Evolutionary conservation across 2,888 invertebrate genomes (phyloP).

Genomic region (Baccha elongata): DNA sequence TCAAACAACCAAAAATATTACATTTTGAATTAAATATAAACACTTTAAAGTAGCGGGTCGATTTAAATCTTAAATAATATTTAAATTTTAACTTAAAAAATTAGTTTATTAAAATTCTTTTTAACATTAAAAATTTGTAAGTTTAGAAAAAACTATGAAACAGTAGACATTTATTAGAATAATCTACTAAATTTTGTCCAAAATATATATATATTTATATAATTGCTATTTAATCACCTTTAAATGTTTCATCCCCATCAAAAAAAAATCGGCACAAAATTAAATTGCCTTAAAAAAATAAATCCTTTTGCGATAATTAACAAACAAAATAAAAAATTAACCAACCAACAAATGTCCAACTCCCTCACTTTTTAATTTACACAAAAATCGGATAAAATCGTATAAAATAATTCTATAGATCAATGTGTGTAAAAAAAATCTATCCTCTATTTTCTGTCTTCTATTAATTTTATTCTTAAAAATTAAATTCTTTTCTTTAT

Average conservation of each 20-base stretch:
- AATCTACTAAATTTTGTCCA: too few species aligned
- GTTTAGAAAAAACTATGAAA: too few species aligned
- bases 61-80: too few species aligned
- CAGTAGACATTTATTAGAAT: too few species aligned
- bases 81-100: too few species aligned
- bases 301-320: conserved; percentile 56
- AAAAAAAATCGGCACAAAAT: conserved; percentile 54
- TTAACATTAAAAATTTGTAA: too few species aligned
- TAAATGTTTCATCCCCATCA: conserved; percentile 63
- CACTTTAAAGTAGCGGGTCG: too few species aligned
- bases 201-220: conserved; percentile 27
- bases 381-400: conserved; percentile 30
- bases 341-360: conserved; percentile 55
- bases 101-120: too few species aligned
- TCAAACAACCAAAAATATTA: too few species aligned
- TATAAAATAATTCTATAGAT: conserved; percentile 35
- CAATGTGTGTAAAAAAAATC: conserved; percentile 58
- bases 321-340: conserved; percentile 42
- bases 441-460: conserved; percentile 66
- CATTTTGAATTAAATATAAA: too few species aligned
- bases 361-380: conserved; percentile 5
- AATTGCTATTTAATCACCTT: conserved; percentile 28
- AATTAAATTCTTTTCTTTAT: conserved; percentile 54
- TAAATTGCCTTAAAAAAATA: background rate
- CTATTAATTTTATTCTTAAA: conserved; percentile 50